These are phyloP conservation scores for Paramormyrops kingsleyae DNA, from an alignment of 2,113 vertebrate genomes.

Conservation along the genomic window DNA sequence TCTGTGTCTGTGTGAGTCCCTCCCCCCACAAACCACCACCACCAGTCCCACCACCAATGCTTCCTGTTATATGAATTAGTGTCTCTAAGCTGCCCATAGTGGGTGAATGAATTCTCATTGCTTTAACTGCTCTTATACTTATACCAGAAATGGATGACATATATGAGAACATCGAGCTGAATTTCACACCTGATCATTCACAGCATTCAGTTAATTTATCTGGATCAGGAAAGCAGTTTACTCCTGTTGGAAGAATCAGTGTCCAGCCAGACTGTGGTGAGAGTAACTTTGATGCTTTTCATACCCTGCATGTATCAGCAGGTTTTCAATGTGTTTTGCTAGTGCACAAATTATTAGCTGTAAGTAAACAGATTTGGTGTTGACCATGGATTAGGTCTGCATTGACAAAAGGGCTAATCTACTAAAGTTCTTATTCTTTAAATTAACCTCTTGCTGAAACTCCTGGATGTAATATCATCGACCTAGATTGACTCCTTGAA, in stretches of 20 bases:
- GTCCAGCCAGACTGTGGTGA: not conserved
- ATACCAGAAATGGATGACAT: not conserved
- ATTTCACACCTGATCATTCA: not conserved
- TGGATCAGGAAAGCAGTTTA: not conserved
- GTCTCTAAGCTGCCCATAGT: not conserved
- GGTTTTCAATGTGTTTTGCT: not conserved
- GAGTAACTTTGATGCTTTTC: not conserved
- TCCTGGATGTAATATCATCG: not conserved
- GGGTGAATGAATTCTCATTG: not conserved
- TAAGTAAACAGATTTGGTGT: not conserved
- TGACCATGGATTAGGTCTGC: not conserved
- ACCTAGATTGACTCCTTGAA: not conserved
- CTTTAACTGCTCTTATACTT: not conserved
- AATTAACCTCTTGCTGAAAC: not conserved
- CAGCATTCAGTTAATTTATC: not conserved
- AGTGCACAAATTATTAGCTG: not conserved
- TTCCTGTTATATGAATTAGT: not conserved
- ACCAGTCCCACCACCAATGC: not conserved
- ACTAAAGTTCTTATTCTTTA: not conserved
- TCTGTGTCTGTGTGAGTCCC: too few species aligned
- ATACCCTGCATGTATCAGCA: not conserved
- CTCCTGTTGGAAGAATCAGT: not conserved
- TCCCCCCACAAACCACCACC: too few species aligned
- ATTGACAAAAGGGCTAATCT: not conserved
- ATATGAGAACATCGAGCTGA: not conserved